Evolutionary conservation across 1,140 invertebrate genomes (phyloP).

Genomic region (Pararge aegeria): DNA sequence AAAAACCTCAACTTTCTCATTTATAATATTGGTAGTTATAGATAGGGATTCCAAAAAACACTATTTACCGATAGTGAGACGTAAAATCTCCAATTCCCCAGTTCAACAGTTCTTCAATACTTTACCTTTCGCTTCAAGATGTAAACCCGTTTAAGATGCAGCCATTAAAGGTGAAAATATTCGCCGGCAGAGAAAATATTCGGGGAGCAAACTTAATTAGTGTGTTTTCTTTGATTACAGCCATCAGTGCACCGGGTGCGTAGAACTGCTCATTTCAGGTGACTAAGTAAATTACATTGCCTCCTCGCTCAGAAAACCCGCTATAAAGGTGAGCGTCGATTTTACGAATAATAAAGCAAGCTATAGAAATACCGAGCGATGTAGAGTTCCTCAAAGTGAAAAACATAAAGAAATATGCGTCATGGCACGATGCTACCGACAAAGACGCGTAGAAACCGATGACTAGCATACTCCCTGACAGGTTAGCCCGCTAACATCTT

Average conservation of each 20-base stretch:
- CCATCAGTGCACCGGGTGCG: constrained; percentile 70
- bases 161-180: not conserved
- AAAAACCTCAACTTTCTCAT: too few relatives aligned
- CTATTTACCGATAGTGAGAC: too few relatives aligned
- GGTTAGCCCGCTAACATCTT: too few relatives aligned
- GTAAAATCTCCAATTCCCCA: not conserved
- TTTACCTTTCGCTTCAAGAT: too few relatives aligned
- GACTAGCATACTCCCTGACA: too few relatives aligned
- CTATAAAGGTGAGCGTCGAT: constrained; percentile 16
- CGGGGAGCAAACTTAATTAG: constrained; percentile 67
- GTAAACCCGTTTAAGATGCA: not conserved
- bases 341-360: constrained; percentile 9
- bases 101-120: too few relatives aligned
- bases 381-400: too few relatives aligned
- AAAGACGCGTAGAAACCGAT: too few relatives aligned
- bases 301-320: constrained; percentile 31
- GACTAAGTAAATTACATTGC: constrained; percentile 67
- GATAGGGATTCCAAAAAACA: too few relatives aligned
- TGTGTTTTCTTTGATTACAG: constrained; percentile 76
- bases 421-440: too few relatives aligned
- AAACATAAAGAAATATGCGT: too few relatives aligned
- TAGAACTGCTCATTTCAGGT: constrained; percentile 58
- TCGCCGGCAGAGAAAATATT: constrained; percentile 25
- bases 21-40: too few relatives aligned
- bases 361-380: not conserved